phyloP scores from a whole-genome alignment of 2,113 vertebrate genomes.

The Lagopus muta region DNA sequence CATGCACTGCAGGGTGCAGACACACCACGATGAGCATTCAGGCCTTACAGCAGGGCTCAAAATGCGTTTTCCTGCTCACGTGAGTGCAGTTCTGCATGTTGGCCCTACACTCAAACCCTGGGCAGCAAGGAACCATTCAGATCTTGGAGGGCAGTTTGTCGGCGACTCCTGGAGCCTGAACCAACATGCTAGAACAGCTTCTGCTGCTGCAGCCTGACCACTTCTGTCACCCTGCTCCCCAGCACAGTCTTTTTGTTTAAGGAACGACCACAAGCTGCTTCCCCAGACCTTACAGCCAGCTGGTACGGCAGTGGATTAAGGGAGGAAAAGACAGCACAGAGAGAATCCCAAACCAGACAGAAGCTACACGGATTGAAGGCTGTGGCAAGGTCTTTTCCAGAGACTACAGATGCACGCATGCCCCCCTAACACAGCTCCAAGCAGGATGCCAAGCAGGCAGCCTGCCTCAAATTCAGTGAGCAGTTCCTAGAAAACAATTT shows the following conservation, averaged over 20 bases:
- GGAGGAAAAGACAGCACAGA: not conserved
- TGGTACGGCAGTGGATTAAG: not conserved
- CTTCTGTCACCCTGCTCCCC: not conserved
- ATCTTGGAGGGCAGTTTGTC: not conserved
- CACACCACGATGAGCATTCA: not conserved
- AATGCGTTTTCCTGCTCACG: not conserved
- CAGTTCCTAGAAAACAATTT: constrained; percentile 41
- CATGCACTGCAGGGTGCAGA: not conserved
- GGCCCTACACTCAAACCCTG: not conserved
- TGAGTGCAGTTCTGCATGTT: not conserved
- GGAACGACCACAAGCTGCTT: not conserved
- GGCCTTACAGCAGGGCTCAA: not conserved
- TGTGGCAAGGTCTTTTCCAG: not conserved
- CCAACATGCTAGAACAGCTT: not conserved
- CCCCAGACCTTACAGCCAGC: not conserved
- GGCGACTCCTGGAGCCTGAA: not conserved
- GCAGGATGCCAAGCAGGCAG: not conserved
- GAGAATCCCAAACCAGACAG: not conserved
- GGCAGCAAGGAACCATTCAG: not conserved
- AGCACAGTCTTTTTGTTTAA: not conserved
- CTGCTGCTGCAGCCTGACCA: not conserved
- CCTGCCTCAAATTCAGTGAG: not conserved
- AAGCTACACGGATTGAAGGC: not conserved
- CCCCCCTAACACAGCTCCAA: not conserved
- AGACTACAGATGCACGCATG: not conserved